Conservation (phyloP, 2,113 vertebrate genomes). For the Nibea coibor region DNA sequence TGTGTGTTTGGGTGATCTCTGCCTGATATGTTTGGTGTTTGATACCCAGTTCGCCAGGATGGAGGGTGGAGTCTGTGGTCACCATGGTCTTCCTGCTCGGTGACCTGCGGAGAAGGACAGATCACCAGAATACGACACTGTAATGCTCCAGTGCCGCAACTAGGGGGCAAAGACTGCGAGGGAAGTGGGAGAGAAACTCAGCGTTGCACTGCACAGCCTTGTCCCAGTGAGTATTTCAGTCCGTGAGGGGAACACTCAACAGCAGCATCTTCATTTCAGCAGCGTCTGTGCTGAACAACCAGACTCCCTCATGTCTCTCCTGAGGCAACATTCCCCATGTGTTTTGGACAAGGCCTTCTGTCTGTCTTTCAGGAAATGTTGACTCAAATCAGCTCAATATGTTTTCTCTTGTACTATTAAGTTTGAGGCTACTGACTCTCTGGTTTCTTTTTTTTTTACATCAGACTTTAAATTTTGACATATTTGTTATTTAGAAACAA, state of each 20-base stretch:
- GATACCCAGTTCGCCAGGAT: constrained; percentile 90
- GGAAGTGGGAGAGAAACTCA: constrained; percentile 94
- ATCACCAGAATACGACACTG: constrained; percentile 97
- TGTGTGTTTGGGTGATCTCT: constrained; percentile 33
- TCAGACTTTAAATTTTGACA: neutral
- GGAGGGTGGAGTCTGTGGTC: constrained; percentile 99
- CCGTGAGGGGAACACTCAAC: constrained; percentile 1
- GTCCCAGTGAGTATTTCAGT: constrained; percentile 86
- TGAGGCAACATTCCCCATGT: constrained; percentile 62
- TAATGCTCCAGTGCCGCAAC: constrained; percentile 94
- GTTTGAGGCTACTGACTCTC: constrained; percentile 39
- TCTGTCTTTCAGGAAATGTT: constrained; percentile 65
- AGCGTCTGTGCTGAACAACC: constrained; percentile 14
- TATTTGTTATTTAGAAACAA: constrained; percentile 12
- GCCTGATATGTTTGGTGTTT: constrained; percentile 36
- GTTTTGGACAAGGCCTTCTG: constrained; percentile 55
- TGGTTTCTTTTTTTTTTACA: constrained; percentile 11
- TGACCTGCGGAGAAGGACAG: constrained; percentile 92
- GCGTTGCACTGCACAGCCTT: constrained; percentile 89
- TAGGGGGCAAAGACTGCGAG: constrained; percentile 92
- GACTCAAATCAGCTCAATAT: constrained; percentile 58
- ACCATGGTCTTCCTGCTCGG: constrained; percentile 96
- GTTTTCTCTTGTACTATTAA: constrained; percentile 50
- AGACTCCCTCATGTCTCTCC: constrained; percentile 43
- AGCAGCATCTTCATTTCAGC: constrained; percentile 39